Conservation (phyloP, 1,140 invertebrate genomes). For the Orius insidiosus region DNA sequence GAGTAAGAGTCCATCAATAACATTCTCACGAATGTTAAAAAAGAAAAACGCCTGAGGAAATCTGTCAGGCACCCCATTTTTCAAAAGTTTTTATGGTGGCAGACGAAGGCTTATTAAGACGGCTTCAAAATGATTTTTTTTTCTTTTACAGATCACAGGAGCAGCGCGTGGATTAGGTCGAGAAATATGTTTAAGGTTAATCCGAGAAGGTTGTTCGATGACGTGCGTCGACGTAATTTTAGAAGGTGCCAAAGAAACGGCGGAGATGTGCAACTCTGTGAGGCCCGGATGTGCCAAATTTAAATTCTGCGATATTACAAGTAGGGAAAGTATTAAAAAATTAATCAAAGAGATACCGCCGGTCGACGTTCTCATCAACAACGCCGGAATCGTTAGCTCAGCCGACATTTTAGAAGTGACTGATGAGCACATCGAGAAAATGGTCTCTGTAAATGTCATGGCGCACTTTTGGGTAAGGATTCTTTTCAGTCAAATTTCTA, state of each 20-base stretch:
- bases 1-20: too few relatives aligned
- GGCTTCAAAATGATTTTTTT: not conserved
- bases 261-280: slow-evolving; percentile 23
- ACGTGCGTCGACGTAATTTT: slow-evolving; percentile 46
- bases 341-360: slow-evolving; percentile 19
- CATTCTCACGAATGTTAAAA: too few relatives aligned
- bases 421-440: slow-evolving; percentile 15
- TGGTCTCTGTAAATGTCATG: slow-evolving; percentile 22
- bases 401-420: slow-evolving; percentile 15
- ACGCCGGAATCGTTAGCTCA: slow-evolving; percentile 22
- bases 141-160: slow-evolving; percentile 38
- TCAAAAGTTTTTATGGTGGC: too few relatives aligned
- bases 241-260: slow-evolving; percentile 32
- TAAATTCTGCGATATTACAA: slow-evolving; percentile 26
- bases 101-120: too few relatives aligned
- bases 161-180: slow-evolving; percentile 48
- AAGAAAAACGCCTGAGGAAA: too few relatives aligned
- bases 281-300: slow-evolving; percentile 3
- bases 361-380: slow-evolving; percentile 22
- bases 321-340: slow-evolving; percentile 12
- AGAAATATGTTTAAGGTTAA: slow-evolving; percentile 43
- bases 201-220: slow-evolving; percentile 38
- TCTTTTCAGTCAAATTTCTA: too few relatives aligned
- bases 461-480: slow-evolving; percentile 24
- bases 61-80: too few relatives aligned